These are phyloP conservation scores for Cheirogaleus medius DNA, from an alignment of 2,113 vertebrate genomes.

Conservation along the genomic window DNA sequence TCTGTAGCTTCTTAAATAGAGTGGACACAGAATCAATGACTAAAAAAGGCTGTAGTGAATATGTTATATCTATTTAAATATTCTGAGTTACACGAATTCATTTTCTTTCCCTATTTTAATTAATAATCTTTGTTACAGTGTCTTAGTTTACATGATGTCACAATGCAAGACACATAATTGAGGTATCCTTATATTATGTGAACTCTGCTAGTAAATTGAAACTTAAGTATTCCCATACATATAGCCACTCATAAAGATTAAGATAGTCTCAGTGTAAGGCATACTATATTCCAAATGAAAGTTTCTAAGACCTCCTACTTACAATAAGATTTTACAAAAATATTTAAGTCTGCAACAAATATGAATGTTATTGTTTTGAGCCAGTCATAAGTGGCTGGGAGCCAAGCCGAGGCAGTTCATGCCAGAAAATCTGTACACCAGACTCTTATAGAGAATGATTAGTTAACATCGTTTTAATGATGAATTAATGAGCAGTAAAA, in stretches of 20 bases:
- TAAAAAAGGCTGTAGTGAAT: background rate
- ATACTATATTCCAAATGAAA: background rate
- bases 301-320: background rate
- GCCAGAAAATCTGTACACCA: slow-evolving; percentile 74
- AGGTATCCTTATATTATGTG: background rate
- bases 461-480: slow-evolving; percentile 85
- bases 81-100: background rate
- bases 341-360: slow-evolving; percentile 20
- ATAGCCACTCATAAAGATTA: background rate
- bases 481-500: slow-evolving; percentile 84
- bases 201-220: background rate
- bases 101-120: background rate
- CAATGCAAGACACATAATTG: background rate
- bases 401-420: slow-evolving; percentile 43
- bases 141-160: background rate
- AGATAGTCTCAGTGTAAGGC: background rate
- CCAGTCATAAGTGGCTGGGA: slow-evolving; percentile 38
- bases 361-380: slow-evolving; percentile 7
- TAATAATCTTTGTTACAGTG: background rate
- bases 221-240: background rate
- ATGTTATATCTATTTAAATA: background rate
- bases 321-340: background rate
- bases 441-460: slow-evolving; percentile 77
- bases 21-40: background rate
- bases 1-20: background rate